These are phyloP conservation scores for Pterois miles DNA, from an alignment of 2,797 vertebrate genomes.

Conservation along the genomic window DNA sequence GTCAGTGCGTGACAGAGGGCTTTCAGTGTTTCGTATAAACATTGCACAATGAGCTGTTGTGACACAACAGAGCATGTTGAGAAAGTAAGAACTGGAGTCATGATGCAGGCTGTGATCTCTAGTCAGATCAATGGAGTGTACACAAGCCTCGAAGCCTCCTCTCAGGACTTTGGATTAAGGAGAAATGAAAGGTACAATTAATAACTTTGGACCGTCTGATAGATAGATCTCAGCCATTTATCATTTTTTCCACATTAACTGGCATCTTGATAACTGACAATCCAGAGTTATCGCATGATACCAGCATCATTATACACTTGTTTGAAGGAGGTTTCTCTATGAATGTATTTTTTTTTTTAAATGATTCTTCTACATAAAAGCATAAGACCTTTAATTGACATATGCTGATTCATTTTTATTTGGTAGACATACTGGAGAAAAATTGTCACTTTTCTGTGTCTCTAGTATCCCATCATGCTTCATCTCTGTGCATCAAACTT, in stretches of 20 bases:
- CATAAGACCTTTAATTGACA: too few species aligned
- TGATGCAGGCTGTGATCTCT: background rate
- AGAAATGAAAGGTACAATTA: too few species aligned
- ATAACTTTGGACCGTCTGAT: too few species aligned
- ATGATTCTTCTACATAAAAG: too few species aligned
- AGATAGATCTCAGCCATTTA: too few species aligned
- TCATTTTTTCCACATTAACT: too few species aligned
- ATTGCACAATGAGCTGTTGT: background rate
- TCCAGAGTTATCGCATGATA: too few species aligned
- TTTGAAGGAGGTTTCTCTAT: too few species aligned
- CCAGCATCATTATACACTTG: too few species aligned
- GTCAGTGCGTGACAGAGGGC: background rate
- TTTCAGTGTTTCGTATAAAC: background rate
- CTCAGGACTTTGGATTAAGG: background rate
- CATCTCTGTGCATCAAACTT: background rate
- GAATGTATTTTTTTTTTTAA: too few species aligned
- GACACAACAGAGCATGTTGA: background rate
- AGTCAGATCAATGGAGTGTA: background rate
- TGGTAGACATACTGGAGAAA: background rate
- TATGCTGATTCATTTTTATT: background rate
- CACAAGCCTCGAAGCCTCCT: background rate
- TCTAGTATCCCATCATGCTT: background rate
- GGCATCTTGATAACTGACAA: too few species aligned
- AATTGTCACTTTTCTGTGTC: background rate
- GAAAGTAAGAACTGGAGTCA: background rate